A percentile compares a stretch with the other conserved stretches of the same genome.
Evolutionary conservation across 2,797 vertebrate genomes (phyloP).

Genomic region (Sebastes hubbsi): DNA sequence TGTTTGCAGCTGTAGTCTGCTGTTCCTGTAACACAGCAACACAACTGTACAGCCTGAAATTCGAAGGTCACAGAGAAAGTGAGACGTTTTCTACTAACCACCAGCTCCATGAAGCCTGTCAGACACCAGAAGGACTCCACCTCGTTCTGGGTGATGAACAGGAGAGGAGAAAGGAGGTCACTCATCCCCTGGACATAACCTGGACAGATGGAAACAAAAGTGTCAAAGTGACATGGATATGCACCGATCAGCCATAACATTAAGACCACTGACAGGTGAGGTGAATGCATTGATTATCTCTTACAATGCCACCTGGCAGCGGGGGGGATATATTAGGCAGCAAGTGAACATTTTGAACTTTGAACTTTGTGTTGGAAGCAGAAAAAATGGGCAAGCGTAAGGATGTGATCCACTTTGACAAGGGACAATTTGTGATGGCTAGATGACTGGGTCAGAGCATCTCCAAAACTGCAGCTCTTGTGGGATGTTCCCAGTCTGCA

Average conservation of each 20-base stretch:
- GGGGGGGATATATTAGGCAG: no score
- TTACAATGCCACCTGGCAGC: no score
- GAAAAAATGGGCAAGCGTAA: no score
- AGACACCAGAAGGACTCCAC: slow-evolving; percentile 96
- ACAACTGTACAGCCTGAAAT: background rate
- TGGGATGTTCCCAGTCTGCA: no score
- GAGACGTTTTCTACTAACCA: slow-evolving; percentile 79
- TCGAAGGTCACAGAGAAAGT: background rate
- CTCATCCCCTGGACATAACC: slow-evolving; percentile 96
- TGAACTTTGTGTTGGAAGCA: no score
- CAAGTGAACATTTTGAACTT: no score
- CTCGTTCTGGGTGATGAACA: slow-evolving; percentile 91
- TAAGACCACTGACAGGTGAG: no score
- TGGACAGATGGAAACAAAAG: slow-evolving; percentile 39
- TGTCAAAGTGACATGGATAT: background rate
- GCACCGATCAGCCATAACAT: no score
- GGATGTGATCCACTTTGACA: no score
- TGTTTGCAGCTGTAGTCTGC: background rate
- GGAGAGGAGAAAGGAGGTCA: slow-evolving; percentile 90
- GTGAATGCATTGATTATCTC: no score
- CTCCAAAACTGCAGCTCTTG: no score
- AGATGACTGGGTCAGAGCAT: no score
- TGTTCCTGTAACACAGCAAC: background rate
- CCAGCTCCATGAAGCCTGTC: slow-evolving; percentile 91
- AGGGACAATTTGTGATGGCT: accelerated